Percentiles rank a stretch among this genome's conserved stretches.
Conservation (phyloP, 2,797 vertebrate species). For the Lepilemur ruficaudatus region DNA sequence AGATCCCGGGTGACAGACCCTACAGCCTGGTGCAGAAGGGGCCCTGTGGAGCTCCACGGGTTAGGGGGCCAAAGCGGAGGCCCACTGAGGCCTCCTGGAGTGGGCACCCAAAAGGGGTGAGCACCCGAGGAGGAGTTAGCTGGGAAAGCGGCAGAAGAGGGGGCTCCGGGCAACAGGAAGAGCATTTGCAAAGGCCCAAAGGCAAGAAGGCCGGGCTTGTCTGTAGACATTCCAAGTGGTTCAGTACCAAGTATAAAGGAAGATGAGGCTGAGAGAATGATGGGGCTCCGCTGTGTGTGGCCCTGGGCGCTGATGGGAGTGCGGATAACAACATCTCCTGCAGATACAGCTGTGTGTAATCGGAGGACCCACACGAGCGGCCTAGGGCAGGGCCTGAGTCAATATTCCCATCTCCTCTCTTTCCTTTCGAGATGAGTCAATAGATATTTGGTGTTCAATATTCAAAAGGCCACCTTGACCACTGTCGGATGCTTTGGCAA, state of each 20-base stretch:
- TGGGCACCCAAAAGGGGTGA: neutral
- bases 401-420: too few species aligned
- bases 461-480: neutral
- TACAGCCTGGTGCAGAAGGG: neutral
- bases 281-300: accelerated
- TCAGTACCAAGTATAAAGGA: neutral
- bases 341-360: accelerated
- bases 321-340: accelerated
- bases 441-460: neutral
- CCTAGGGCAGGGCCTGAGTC: neutral
- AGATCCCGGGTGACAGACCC: neutral
- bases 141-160: neutral
- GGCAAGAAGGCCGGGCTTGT: neutral
- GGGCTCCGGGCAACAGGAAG: too few species aligned
- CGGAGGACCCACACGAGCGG: accelerated
- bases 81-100: neutral
- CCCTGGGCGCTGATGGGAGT: neutral
- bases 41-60: too few species aligned
- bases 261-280: neutral
- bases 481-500: accelerated
- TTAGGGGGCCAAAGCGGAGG: neutral
- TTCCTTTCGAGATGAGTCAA: neutral
- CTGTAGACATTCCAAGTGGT: neutral
- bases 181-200: neutral
- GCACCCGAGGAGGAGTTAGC: neutral